Evolutionary conservation across 2,797 vertebrate species (phyloP), one percentile per base, ranked within the genome.

Genomic region (Crax fasciolata): DNA sequence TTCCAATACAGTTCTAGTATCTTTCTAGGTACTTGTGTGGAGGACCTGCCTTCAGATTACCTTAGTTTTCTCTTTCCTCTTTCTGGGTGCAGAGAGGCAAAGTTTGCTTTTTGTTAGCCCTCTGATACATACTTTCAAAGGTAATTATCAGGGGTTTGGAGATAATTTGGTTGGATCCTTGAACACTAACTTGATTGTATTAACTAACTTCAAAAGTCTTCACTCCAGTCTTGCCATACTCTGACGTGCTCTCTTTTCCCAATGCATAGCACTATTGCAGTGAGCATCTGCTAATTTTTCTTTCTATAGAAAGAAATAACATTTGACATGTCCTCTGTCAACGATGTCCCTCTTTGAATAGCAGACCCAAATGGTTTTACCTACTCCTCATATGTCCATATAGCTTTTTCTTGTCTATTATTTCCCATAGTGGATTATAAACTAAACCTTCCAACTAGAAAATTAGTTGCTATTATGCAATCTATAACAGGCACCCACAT

Each of bases 1-100:
- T 52, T 46, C 74, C 32, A 10, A 1, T n/a, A 9, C 21, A 5
- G 13, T 67, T 84, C 46, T 43, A 6, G 3, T 58, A 18, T 25
- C 13, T 68, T 86, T 85, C 28, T 61, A 41, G 46, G 25, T 68
- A 18, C 7, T 65, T 4, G 4, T 0, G 0, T 51, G 13, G 23
- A 91, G 84, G 11, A 9, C 6, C 27, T 11, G 1, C 10, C 41
- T 80, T 80, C 49, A 13, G 27, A 43, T 77, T 49, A 77, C 54
- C 24, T 90, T 59, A 43, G 44, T 51, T 28, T 82, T 72, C n/a
- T 78, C n/a, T 57, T 82, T 73, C 55, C 11, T 46, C 63, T 10
- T 17, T 54, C 24, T 55, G 65, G 17, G 7, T 63, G 66, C 3
- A 63, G 21, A 79, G 30, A 55, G n/a, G 16, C 38, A 80, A 3